phyloP scores from a whole-genome alignment of 2,888 invertebrate species.

The Andrena chrysosceles region DNA sequence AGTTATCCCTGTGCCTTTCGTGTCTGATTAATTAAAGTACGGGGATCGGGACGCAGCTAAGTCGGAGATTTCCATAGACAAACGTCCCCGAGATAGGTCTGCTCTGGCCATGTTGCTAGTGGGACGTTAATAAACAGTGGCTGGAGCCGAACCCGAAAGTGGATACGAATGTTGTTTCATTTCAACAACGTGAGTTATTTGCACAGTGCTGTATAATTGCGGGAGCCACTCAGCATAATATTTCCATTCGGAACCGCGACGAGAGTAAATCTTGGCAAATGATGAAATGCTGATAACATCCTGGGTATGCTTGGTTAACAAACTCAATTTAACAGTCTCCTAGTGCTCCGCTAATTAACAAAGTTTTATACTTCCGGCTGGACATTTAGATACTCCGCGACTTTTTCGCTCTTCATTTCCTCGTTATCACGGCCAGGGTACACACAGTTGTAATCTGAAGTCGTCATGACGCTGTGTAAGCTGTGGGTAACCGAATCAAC shows the following conservation, averaged over 20 bases:
- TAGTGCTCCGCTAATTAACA: slow-evolving; percentile 4
- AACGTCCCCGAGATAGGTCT: not conserved
- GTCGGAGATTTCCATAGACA: not conserved
- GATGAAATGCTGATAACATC: slow-evolving; percentile 7
- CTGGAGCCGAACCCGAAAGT: slow-evolving; percentile 1
- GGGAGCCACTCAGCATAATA: slow-evolving; percentile 12
- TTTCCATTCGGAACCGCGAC: not conserved
- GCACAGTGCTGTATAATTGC: not conserved
- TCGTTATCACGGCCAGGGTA: not conserved
- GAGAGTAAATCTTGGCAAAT: slow-evolving; percentile 16
- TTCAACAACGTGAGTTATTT: slow-evolving; percentile 19
- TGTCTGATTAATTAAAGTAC: slow-evolving; percentile 8
- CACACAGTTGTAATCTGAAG: not conserved
- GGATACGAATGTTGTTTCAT: not conserved
- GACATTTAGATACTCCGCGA: not conserved
- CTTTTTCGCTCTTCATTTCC: slow-evolving; percentile 3
- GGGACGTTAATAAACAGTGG: slow-evolving; percentile 25
- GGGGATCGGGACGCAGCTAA: not conserved
- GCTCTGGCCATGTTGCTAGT: too few relatives aligned
- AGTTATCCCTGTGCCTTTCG: not conserved
- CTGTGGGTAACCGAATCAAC: not conserved
- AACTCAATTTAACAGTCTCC: slow-evolving; percentile 24
- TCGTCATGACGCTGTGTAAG: not conserved
- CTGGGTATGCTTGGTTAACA: slow-evolving; percentile 14
- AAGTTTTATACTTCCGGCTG: not conserved